Percentiles rank a stretch among this genome's conserved stretches.
Evolutionary conservation across 2,888 invertebrate species (phyloP).

Genomic region (Pasiphila rectangulata): DNA sequence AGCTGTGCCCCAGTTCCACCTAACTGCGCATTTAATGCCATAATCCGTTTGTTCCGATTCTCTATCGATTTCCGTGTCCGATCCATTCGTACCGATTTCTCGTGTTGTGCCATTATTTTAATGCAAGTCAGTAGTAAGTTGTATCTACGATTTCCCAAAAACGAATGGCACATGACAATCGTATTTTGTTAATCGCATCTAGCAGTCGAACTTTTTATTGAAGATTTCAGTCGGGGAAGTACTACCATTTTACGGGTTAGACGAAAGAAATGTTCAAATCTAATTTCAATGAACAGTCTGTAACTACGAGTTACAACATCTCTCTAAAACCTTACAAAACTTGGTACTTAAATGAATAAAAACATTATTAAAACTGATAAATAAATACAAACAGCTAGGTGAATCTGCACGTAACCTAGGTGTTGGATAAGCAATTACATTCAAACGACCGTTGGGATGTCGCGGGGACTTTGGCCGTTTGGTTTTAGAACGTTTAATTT

Average conservation of each 20-base stretch:
- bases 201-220: too few species aligned
- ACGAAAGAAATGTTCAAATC: too few species aligned
- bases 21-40: conserved; percentile 19
- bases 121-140: conserved; percentile 10
- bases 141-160: too few species aligned
- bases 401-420: conserved; percentile 5
- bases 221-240: too few species aligned
- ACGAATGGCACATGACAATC: too few species aligned
- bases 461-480: conserved; percentile 31
- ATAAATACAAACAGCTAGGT: too few species aligned
- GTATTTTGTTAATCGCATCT: too few species aligned
- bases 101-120: conserved; percentile 8
- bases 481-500: conserved; percentile 42
- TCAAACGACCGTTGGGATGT: conserved; percentile 28
- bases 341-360: background rate
- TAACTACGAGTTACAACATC: background rate
- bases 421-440: conserved; percentile 16
- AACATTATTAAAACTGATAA: conserved; percentile 1
- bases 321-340: background rate
- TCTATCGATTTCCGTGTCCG: conserved; percentile 14
- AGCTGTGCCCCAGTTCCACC: conserved; percentile 24
- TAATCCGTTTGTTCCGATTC: conserved; percentile 23
- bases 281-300: too few species aligned
- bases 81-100: conserved; percentile 24
- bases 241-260: too few species aligned